Evolutionary conservation across 1,140 invertebrate genomes (phyloP).

Genomic region (Whitmania pigra): DNA sequence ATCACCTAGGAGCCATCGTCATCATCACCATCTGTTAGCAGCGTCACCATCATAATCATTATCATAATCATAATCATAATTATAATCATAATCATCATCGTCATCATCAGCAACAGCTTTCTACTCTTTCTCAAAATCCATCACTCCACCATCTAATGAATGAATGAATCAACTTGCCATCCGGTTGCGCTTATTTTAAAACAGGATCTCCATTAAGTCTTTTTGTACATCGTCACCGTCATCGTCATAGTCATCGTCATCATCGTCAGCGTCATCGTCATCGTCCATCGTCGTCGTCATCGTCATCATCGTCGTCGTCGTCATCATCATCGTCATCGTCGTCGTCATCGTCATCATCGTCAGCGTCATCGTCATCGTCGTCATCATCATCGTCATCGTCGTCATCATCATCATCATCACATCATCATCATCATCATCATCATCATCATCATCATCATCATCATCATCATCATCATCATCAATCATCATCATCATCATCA

Average conservation of each 20-base stretch:
- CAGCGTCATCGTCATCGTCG: not conserved
- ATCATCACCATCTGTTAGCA: not conserved
- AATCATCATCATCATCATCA: constrained; percentile 38
- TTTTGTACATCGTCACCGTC: constrained; percentile 5
- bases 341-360: constrained; percentile 29
- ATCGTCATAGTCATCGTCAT: constrained; percentile 27
- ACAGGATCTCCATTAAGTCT: no score
- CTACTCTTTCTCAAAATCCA: not conserved
- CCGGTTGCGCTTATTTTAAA: no score
- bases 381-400: not conserved
- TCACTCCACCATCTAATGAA: not conserved
- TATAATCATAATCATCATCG: not conserved
- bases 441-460: no score
- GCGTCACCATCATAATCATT: not conserved
- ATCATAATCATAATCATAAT: not conserved
- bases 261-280: constrained; percentile 21
- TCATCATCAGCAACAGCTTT: constrained; percentile 11
- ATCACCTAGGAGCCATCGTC: not conserved
- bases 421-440: no score
- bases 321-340: constrained; percentile 29
- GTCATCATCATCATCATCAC: not conserved
- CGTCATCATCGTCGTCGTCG: not conserved
- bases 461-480: no score
- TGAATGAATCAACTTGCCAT: no score
- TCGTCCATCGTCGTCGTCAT: not conserved